Base-by-base conservation (phyloP, 2,888 invertebrate species). In the Dasypogon diadema region DNA sequence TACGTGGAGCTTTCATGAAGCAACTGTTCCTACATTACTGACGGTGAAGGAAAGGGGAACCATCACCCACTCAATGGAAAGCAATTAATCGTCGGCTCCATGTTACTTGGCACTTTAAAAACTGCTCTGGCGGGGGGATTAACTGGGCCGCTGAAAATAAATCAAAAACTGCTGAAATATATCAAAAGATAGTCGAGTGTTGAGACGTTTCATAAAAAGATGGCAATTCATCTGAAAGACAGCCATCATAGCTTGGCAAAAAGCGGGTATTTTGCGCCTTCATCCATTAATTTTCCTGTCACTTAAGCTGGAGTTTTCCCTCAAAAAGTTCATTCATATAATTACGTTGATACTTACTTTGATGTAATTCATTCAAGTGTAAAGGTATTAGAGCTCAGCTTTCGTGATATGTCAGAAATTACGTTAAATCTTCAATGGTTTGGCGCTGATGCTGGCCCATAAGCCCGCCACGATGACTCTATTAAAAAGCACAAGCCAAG, bases 251-350 rank as follows among this genome's bases (percentile, higher is more conserved):
- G 22, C 21, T 54, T 18, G 18, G n/a, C 48, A 68, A 68, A 54
- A 54, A 42, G 12, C 65, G 42, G 10, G 26, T 12, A 16, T 16
- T 12, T 21, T 26, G 46, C 48, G 24, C 16, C 65, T 24, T 10
- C 46, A 68, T 16, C 46, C 65, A 68, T 68, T 68, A 48, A 68
- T 68, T 68, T 68, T 68, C 65, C 65, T 68, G 65, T 68, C 65
- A 68, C 65, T 22, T 48, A 24, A 24, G 12, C 26, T 22, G 14
- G 26, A n/a, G 48, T 46, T 68, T 68, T 48, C 42, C 65, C 26
- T 68, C 24, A n/a, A 48, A 48, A 48, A 68, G 65, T 68, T 55
- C 72, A 55, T 73, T 73, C 34, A 72, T 72, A 72, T 73, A 73
- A 73, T 73, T 73, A 56, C 54, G 37, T 22, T 73, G 34, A 37